Conservation (phyloP, 2,888 invertebrate genomes). For the Diaphora mendica region DNA sequence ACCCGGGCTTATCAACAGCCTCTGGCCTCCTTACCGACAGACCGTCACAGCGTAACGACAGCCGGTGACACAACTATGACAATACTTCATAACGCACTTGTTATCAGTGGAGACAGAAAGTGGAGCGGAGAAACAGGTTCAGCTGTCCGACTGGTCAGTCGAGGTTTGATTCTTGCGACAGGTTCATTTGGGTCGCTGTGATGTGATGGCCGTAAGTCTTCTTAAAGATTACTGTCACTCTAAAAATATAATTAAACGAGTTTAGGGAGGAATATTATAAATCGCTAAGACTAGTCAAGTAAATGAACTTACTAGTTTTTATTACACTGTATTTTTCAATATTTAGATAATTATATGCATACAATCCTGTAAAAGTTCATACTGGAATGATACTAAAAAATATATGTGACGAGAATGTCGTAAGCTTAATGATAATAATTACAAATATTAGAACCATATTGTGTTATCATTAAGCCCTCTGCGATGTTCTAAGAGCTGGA, state of each 20-base stretch:
- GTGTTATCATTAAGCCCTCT: neutral
- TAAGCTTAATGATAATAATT: neutral
- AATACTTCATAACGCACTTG: slow-evolving; percentile 43
- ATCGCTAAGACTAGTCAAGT: neutral
- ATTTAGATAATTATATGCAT: neutral
- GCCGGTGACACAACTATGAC: slow-evolving; percentile 17
- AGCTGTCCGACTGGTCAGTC: slow-evolving; percentile 23
- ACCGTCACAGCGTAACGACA: slow-evolving; percentile 17
- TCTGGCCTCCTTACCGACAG: slow-evolving; percentile 11
- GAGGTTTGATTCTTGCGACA: slow-evolving; percentile 46
- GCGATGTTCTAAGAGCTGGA: neutral
- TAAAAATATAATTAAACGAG: slow-evolving; percentile 1
- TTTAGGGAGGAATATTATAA: neutral
- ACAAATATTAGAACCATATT: neutral
- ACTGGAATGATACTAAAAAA: neutral
- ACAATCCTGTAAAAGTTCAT: neutral
- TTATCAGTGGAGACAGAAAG: slow-evolving; percentile 39
- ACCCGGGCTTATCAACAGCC: slow-evolving; percentile 12
- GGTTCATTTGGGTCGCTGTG: slow-evolving; percentile 28
- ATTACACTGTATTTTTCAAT: neutral
- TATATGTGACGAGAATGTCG: neutral
- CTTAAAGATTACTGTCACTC: slow-evolving; percentile 20
- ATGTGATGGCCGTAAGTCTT: slow-evolving; percentile 22
- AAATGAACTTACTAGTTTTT: neutral
- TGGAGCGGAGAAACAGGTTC: slow-evolving; percentile 39